Conservation (phyloP, 1,140 invertebrate genomes). For the Manduca sexta region DNA sequence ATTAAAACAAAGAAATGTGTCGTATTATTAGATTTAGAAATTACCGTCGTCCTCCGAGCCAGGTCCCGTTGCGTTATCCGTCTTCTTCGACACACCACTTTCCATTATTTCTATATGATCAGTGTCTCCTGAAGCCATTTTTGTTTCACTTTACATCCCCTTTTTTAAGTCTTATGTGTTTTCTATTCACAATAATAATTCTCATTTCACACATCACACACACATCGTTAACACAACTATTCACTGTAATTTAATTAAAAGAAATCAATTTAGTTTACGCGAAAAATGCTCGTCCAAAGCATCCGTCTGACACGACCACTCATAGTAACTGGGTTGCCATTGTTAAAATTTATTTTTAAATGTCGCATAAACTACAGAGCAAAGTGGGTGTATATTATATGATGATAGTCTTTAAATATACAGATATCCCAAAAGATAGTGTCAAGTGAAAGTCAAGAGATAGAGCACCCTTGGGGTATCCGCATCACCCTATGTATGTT, state of each 20-base stretch:
- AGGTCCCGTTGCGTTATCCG: slow-evolving; percentile 43
- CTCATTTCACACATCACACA: slow-evolving; percentile 65
- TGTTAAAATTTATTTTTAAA: slow-evolving; percentile 16
- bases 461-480: too few relatives aligned
- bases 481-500: too few relatives aligned
- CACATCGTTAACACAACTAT: slow-evolving; percentile 57
- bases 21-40: slow-evolving; percentile 35
- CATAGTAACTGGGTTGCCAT: slow-evolving; percentile 52
- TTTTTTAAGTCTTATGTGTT: slow-evolving; percentile 53
- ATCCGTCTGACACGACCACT: slow-evolving; percentile 64
- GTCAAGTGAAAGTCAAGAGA: too few relatives aligned
- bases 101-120: slow-evolving; percentile 70
- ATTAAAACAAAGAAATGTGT: slow-evolving; percentile 27
- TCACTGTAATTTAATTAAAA: slow-evolving; percentile 70
- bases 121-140: slow-evolving; percentile 80
- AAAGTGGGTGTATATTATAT: slow-evolving; percentile 9
- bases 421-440: too few relatives aligned
- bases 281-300: slow-evolving; percentile 57
- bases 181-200: slow-evolving; percentile 54
- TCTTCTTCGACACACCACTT: slow-evolving; percentile 48
- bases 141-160: slow-evolving; percentile 68
- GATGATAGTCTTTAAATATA: too few relatives aligned
- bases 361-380: slow-evolving; percentile 12
- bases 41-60: slow-evolving; percentile 63
- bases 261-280: slow-evolving; percentile 68